Evolutionary conservation across 92 coral and sea anemone genomes (phyloP).

Genomic region (Epizoanthus illoricatus): DNA sequence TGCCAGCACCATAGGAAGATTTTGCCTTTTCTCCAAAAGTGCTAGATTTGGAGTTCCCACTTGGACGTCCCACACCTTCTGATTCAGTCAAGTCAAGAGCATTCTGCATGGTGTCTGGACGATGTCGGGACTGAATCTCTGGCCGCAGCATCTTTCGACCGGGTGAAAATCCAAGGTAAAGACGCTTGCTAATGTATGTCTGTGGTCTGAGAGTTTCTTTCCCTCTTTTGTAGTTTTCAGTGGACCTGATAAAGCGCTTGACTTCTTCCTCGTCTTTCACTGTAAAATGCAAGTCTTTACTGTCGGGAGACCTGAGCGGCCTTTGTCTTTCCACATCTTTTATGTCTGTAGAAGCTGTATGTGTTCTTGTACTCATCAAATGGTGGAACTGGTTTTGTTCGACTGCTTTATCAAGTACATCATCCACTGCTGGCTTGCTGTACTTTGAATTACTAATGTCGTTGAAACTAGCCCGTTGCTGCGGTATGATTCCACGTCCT

Average conservation of each 20-base stretch:
- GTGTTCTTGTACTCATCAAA: not conserved
- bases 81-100: not conserved
- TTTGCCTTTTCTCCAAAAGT: too few relatives aligned
- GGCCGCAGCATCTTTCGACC: not conserved
- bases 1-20: not conserved
- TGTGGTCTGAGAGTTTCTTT: not conserved
- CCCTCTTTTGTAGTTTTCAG: not conserved
- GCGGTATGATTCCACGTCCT: not conserved
- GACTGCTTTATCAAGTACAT: too few relatives aligned
- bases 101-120: not conserved
- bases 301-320: not conserved
- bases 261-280: not conserved
- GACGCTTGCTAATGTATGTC: conserved; percentile 20
- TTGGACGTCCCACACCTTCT: not conserved
- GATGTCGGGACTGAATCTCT: not conserved
- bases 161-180: not conserved
- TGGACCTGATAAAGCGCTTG: not conserved
- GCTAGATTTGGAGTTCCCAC: too few relatives aligned
- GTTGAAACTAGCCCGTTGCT: not conserved
- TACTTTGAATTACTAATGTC: not conserved
- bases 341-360: too few relatives aligned
- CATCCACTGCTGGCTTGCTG: not conserved
- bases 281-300: not conserved
- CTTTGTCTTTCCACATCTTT: not conserved
- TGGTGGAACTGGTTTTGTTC: not conserved